Percentiles rank a stretch among this genome's conserved stretches.
phyloP scores from a whole-genome alignment of 2,797 vertebrate genomes.

The Bovichtus diacanthus region DNA sequence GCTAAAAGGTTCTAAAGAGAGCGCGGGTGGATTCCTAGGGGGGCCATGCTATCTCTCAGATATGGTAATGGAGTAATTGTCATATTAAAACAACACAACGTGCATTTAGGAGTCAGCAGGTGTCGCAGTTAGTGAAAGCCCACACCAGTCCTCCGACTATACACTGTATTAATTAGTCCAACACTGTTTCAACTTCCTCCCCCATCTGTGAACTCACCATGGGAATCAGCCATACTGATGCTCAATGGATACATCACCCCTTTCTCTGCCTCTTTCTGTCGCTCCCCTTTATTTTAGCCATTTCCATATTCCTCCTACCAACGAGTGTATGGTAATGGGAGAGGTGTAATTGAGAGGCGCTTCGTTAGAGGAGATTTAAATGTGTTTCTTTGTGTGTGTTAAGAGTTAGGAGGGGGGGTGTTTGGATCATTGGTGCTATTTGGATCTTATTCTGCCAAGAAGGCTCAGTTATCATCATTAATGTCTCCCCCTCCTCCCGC shows the following conservation, averaged over 20 bases:
- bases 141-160: constrained; percentile 80
- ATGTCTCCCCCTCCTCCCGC: constrained; percentile 47
- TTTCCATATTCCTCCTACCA: constrained; percentile 80
- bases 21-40: constrained; percentile 82
- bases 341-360: constrained; percentile 81
- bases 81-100: constrained; percentile 87
- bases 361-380: constrained; percentile 81
- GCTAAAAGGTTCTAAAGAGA: constrained; percentile 81
- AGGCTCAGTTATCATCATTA: constrained; percentile 75
- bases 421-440: constrained; percentile 70
- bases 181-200: constrained; percentile 80
- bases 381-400: constrained; percentile 72
- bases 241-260: constrained; percentile 69
- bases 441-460: constrained; percentile 65
- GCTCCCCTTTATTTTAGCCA: constrained; percentile 67
- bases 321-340: constrained; percentile 77
- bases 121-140: constrained; percentile 84
- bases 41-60: constrained; percentile 82
- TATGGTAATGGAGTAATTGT: constrained; percentile 87
- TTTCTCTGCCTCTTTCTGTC: constrained; percentile 50
- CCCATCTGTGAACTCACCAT: constrained; percentile 73
- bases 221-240: constrained; percentile 76
- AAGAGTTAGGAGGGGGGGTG: constrained; percentile 40
- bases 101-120: constrained; percentile 87
- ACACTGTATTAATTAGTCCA: constrained; percentile 84